Percentiles rank a stretch among this genome's conserved stretches.
These are phyloP conservation scores for Pyrocephalus nanus DNA, from an alignment of 2,797 vertebrate species.

Conservation along the genomic window DNA sequence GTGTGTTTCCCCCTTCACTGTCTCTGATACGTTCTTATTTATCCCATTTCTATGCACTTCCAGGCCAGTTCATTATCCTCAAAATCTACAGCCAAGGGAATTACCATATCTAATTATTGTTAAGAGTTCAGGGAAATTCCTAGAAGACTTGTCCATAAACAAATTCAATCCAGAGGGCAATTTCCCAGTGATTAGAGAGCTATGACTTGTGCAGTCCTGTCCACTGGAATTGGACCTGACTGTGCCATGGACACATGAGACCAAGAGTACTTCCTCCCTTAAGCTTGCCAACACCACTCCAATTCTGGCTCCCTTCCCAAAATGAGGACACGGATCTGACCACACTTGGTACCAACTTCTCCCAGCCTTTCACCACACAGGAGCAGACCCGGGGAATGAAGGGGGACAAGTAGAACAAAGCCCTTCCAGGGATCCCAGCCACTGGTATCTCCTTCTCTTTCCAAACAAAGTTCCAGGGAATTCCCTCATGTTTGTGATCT, in stretches of 20 bases:
- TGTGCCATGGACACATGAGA: background rate
- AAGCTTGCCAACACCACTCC: background rate
- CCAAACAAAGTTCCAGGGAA: background rate
- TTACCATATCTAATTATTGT: background rate
- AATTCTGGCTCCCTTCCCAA: background rate
- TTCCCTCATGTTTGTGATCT: background rate
- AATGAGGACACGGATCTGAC: background rate
- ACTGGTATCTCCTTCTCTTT: background rate
- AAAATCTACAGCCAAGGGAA: background rate
- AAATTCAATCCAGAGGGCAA: background rate
- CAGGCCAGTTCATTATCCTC: background rate
- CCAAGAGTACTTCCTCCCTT: background rate
- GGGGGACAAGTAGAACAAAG: background rate
- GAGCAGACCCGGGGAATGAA: background rate
- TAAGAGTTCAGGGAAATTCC: background rate
- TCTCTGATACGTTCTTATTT: background rate
- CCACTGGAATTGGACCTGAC: background rate
- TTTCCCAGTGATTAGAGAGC: background rate
- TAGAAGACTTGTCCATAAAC: background rate
- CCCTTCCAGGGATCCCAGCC: background rate
- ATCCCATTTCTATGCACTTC: background rate
- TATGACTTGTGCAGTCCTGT: background rate
- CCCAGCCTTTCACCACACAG: background rate
- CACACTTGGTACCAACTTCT: background rate
- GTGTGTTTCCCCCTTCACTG: background rate